Evolutionary conservation across 2,888 invertebrate genomes (phyloP).

Genomic region (Pachycephus smyrnensis): DNA sequence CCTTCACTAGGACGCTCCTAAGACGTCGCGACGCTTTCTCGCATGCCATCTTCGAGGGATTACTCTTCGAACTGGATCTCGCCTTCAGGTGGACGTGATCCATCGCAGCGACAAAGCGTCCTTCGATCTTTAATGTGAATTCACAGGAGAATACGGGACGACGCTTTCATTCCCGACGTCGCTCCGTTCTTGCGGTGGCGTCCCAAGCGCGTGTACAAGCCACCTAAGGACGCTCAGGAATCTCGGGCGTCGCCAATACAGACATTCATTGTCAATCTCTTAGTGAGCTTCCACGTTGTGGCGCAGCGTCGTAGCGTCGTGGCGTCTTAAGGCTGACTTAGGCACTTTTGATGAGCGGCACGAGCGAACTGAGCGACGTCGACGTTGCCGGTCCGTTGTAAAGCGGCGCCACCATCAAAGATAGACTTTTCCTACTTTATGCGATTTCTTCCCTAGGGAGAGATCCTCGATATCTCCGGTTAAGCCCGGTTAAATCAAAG

Average conservation of each 20-base stretch:
- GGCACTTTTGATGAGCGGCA: neutral
- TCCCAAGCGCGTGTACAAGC: too few species aligned
- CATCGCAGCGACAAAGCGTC: slow-evolving; percentile 29
- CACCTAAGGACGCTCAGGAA: too few species aligned
- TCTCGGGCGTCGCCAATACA: too few species aligned
- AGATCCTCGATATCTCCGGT: slow-evolving; percentile 20
- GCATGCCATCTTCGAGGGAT: slow-evolving; percentile 60
- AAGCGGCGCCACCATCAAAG: slow-evolving; percentile 18
- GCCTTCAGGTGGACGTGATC: slow-evolving; percentile 59
- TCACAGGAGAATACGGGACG: too few species aligned
- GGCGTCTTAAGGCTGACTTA: too few species aligned
- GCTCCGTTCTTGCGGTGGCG: too few species aligned
- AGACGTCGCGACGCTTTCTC: slow-evolving; percentile 60
- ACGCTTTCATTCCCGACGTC: too few species aligned
- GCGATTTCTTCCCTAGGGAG: neutral
- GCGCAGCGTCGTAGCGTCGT: neutral
- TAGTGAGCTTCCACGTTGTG: too few species aligned
- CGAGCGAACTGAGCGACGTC: neutral
- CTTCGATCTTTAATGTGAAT: too few species aligned
- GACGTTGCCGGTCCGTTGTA: neutral
- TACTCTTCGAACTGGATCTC: slow-evolving; percentile 49
- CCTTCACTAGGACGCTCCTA: slow-evolving; percentile 56
- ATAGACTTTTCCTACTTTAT: slow-evolving; percentile 2
- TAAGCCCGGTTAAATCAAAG: slow-evolving; percentile 14
- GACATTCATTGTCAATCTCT: too few species aligned